Evolutionary conservation across 2,888 invertebrate species (phyloP).

Genomic region (Dicycla oo): DNA sequence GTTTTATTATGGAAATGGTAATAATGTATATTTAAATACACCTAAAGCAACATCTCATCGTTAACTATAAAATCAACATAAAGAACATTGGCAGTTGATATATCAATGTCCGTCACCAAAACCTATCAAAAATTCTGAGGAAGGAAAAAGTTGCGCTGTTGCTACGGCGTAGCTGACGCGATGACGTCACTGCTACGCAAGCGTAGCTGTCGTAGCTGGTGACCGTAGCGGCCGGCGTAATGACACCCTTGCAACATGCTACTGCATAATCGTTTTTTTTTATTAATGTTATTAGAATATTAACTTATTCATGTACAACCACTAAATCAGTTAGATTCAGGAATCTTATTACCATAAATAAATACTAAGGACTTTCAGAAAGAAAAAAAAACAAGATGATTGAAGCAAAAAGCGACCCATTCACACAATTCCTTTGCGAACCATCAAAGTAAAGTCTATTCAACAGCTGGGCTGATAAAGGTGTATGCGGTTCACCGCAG

Average conservation of each 20-base stretch:
- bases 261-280: slow-evolving; percentile 38
- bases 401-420: slow-evolving; percentile 1
- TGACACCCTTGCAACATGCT: slow-evolving; percentile 25
- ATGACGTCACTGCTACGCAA: slow-evolving; percentile 44
- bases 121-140: background rate
- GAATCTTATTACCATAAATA: no score
- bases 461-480: slow-evolving; percentile 30
- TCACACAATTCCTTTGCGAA: slow-evolving; percentile 18
- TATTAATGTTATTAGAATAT: slow-evolving; percentile 18
- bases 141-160: slow-evolving; percentile 13
- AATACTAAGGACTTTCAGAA: no score
- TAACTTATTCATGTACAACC: background rate
- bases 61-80: background rate
- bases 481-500: slow-evolving; percentile 29
- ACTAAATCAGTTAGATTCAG: no score
- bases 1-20: background rate
- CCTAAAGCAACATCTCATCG: background rate
- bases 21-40: background rate
- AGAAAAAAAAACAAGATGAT: background rate
- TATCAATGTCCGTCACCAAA: background rate
- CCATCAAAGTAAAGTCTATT: slow-evolving; percentile 13
- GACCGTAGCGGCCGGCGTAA: slow-evolving; percentile 36
- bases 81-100: background rate
- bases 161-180: slow-evolving; percentile 46
- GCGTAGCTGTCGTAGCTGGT: slow-evolving; percentile 45